These are phyloP conservation scores for Chelon auratus DNA, from an alignment of 2,797 vertebrate genomes.

Conservation along the genomic window DNA sequence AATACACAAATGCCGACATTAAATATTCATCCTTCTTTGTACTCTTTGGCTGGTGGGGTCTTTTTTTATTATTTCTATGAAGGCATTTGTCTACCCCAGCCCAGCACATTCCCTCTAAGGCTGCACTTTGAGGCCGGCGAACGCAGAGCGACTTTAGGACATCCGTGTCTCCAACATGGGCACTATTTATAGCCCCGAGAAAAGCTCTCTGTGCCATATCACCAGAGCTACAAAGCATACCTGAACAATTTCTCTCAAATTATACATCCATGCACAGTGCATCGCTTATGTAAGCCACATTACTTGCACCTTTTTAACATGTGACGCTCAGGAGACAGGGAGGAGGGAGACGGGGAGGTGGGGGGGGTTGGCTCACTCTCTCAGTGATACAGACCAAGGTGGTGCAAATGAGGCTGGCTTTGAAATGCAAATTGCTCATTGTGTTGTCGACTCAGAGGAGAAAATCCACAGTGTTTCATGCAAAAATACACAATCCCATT, in stretches of 20 bases:
- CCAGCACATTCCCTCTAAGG: constrained; percentile 45
- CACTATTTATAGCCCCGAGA: constrained; percentile 76
- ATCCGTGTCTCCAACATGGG: constrained; percentile 56
- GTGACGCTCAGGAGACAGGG: constrained; percentile 10
- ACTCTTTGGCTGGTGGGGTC: constrained; percentile 18
- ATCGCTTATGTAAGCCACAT: constrained; percentile 68
- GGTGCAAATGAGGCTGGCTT: constrained; percentile 60
- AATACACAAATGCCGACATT: constrained; percentile 60
- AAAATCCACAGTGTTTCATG: constrained; percentile 50
- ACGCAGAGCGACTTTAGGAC: constrained; percentile 56
- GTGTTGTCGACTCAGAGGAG: constrained; percentile 21
- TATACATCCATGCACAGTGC: constrained; percentile 35
- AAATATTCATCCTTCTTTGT: constrained; percentile 74
- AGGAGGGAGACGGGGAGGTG: neutral
- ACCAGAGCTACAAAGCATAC: constrained; percentile 50
- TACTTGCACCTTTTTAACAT: constrained; percentile 60
- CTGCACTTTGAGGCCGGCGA: constrained; percentile 52
- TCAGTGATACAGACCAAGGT: constrained; percentile 44
- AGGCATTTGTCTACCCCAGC: constrained; percentile 41
- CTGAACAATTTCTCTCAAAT: constrained; percentile 39
- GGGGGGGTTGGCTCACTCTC: constrained; percentile 1
- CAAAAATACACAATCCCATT: constrained; percentile 48
- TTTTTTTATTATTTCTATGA: constrained; percentile 21
- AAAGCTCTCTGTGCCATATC: constrained; percentile 58
- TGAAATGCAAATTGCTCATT: constrained; percentile 75